Evolutionary conservation across 2,888 invertebrate species (phyloP), one percentile per base, ranked within the genome.

Genomic region (Caenorhabditis sulstoni): DNA sequence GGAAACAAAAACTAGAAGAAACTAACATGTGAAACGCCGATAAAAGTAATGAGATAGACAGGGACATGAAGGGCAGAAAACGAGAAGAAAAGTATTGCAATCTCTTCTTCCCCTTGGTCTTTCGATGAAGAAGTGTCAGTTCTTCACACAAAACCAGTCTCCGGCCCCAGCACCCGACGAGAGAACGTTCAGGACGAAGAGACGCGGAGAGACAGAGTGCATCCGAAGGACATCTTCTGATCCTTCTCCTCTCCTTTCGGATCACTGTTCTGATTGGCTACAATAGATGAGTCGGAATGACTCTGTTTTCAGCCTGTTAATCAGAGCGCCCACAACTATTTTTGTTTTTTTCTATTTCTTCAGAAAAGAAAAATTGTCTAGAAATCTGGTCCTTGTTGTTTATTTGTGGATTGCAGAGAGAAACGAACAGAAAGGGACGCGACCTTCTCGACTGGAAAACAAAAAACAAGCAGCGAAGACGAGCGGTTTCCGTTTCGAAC

Each of bases 141-240:
- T 64, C 64, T 44, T 23, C 58, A 73, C 29, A 47, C 47, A 70
- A 66, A 71, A 68, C 68, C 49, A 59, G 68, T 59, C n/a, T n/a
- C 35, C 29, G 29, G 29, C 29, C 29, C 7, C 29, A 35, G 29
- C 22, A 18, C 20, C 18, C n/a, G 14, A 20, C 16, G 14, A 61
- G n/a, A 59, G 16, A n/a, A 16, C 14, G 35, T 16, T 8, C 7
- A 29, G 52, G 37, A 45, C 14, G 29, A 23, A 16, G 61, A 62
- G 35, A 53, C 58, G 45, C 12, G 20, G 53, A 53, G 35, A 23
- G n/a, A 7, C 5, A 41, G 45, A 70, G 70, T 70, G 47, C 70
- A 70, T 68, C 22, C 14, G 55, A 70, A 70, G 70, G 70, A 68
- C 52, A 59, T 61, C 49, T 16, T 18, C 11, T 11, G 41, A 41